phyloP scores from a whole-genome alignment of 2,113 vertebrate genomes.

The Neopipo cinnamomea region DNA sequence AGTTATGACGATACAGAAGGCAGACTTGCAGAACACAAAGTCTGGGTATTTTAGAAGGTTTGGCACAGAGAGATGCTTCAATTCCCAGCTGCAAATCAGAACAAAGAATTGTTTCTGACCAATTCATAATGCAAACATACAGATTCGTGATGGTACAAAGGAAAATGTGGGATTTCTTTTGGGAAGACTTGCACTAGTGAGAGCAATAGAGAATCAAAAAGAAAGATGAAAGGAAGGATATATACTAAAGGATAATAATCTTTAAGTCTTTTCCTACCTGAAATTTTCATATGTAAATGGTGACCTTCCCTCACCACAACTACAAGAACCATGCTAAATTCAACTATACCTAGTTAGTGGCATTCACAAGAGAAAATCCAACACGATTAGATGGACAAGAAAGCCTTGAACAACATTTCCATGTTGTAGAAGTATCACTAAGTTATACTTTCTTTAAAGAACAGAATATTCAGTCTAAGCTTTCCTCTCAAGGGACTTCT shows the following conservation, averaged over 20 bases:
- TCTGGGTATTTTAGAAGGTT: not conserved
- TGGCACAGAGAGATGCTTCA: not conserved
- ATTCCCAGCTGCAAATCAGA: not conserved
- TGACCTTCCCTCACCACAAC: not conserved
- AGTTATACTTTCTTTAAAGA: not conserved
- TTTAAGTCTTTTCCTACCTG: not conserved
- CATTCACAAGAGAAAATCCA: not conserved
- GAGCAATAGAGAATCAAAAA: not conserved
- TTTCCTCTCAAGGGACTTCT: not conserved
- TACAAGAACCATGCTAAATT: not conserved
- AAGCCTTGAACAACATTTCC: not conserved
- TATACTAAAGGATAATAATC: not conserved
- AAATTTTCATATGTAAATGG: not conserved
- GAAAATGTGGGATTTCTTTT: not conserved
- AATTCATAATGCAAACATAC: not conserved
- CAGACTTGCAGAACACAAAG: not conserved
- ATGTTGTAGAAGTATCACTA: not conserved
- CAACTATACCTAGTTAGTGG: not conserved
- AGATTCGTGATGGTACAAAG: not conserved
- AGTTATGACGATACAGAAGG: not conserved
- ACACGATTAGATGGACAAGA: not conserved
- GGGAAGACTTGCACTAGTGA: not conserved
- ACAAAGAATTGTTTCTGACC: not conserved
- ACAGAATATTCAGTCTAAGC: not conserved
- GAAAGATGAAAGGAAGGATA: not conserved